phyloP scores from a whole-genome alignment of 2,113 vertebrate species.

The Hypanus sabinus region DNA sequence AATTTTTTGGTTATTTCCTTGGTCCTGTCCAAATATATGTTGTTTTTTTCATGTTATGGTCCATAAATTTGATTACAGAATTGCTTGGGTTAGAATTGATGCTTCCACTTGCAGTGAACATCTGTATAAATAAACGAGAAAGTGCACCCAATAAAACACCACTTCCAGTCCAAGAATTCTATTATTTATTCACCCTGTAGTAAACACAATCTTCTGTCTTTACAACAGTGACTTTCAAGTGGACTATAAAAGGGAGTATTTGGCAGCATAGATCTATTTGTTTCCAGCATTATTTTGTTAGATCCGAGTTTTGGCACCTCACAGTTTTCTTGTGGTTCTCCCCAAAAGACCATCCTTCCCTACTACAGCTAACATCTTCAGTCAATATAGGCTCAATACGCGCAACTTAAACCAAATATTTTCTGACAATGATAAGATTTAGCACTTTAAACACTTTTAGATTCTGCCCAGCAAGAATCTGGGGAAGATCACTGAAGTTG shows the following conservation, averaged over 20 bases:
- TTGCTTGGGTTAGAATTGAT: background rate
- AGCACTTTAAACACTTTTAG: background rate
- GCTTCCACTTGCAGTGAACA: background rate
- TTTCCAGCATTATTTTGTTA: background rate
- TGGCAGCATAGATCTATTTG: background rate
- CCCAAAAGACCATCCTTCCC: background rate
- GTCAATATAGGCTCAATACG: no score
- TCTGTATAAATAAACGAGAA: constrained; percentile 9
- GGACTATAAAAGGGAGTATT: background rate
- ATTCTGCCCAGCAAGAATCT: background rate
- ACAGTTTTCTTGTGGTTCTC: background rate
- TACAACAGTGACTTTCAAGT: background rate
- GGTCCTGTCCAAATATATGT: background rate
- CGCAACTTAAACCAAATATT: background rate
- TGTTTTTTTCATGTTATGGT: background rate
- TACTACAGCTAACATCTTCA: background rate
- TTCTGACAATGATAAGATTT: background rate
- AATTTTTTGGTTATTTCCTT: background rate
- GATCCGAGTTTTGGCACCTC: background rate
- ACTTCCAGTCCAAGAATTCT: background rate
- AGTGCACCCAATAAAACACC: background rate
- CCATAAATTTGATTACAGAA: background rate
- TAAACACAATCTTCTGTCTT: background rate
- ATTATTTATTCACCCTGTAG: background rate
- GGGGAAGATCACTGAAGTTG: background rate